Base-by-base conservation (phyloP, 2,113 vertebrate species). In the Xerus inauris region DNA sequence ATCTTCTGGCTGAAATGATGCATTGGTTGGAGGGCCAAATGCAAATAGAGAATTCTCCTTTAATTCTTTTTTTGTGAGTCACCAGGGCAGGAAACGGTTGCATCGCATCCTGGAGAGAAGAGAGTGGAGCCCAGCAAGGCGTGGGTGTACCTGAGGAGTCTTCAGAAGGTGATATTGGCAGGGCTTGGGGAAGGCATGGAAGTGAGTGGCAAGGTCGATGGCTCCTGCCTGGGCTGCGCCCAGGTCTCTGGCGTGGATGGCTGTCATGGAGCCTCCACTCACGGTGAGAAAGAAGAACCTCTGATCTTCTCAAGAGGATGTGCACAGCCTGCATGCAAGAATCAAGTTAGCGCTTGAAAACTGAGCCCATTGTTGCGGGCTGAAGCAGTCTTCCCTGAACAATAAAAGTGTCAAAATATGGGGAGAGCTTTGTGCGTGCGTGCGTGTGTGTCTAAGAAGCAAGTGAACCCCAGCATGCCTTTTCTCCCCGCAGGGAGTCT, bases 41-140 rank as follows among this genome's bases (percentile, higher is more conserved):
- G 8, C 49, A 71, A 28, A 71, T 1, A 54, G 16, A 17, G 14
- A 84, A 30, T n/a, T 13, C 45, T 40, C 51, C 51, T 51, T 51
- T n/a, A n/a, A n/a, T 51, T 35, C 22, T 13, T 8, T 6, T 42
- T 65, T 47, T 69, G 28, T 22, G 28, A 26, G 6, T 22, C 0
- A 14, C 40, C 30, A 22, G 16, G 42, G 13, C 32, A 13, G 22
- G 22, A 81, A 38, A n/a, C 4, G 28, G 32, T 4, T 3, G 54
- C 57, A 30, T 80, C 47, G 38, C 2, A 3, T 24, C 13, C n/a
- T 32, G 1, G 38, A n/a, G 42, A 30, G 40, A 32, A 19, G 5
- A 49, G 45, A n/a, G 38, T 0, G 0, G 7, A n/a, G 22, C n/a
- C n/a, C 9, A 1, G 24, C n/a, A 24, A 40, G n/a, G 8, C 20